Evolutionary conservation across 2,113 vertebrate genomes (phyloP).

Genomic region (Eurystomus gularis): DNA sequence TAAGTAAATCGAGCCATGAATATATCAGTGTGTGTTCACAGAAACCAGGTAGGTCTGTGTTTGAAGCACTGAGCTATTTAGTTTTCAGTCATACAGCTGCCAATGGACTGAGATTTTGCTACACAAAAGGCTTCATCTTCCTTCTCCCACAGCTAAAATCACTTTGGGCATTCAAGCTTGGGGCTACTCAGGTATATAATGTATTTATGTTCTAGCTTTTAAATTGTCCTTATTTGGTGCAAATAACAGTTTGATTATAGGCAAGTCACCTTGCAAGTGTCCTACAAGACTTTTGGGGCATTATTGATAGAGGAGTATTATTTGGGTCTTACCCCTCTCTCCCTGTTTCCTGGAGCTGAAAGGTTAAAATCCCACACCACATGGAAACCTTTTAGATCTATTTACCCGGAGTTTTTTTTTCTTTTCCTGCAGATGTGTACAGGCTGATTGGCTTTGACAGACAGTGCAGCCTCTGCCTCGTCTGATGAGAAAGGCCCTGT

Average conservation of each 20-base stretch:
- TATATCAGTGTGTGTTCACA: neutral
- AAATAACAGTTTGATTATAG: neutral
- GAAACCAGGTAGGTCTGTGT: neutral
- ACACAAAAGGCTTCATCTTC: neutral
- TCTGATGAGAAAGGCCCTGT: neutral
- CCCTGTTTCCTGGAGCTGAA: neutral
- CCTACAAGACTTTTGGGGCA: rapidly evolving
- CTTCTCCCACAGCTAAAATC: neutral
- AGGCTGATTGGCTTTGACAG: conserved; percentile 24
- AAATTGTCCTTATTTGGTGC: neutral
- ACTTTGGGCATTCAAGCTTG: neutral
- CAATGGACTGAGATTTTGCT: neutral
- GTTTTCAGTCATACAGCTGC: neutral
- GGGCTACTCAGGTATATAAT: neutral
- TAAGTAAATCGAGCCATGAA: neutral
- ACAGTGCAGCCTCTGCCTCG: neutral
- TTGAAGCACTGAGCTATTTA: neutral
- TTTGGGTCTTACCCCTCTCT: neutral
- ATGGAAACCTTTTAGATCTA: neutral
- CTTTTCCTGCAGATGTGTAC: neutral
- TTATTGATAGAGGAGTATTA: neutral
- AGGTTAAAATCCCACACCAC: neutral
- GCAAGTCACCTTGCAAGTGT: neutral
- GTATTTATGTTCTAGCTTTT: neutral
- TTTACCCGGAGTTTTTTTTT: neutral